Conservation (phyloP, 30 jellyfish, hydroid and myxozoan species). For the Aurelia sp. region DNA sequence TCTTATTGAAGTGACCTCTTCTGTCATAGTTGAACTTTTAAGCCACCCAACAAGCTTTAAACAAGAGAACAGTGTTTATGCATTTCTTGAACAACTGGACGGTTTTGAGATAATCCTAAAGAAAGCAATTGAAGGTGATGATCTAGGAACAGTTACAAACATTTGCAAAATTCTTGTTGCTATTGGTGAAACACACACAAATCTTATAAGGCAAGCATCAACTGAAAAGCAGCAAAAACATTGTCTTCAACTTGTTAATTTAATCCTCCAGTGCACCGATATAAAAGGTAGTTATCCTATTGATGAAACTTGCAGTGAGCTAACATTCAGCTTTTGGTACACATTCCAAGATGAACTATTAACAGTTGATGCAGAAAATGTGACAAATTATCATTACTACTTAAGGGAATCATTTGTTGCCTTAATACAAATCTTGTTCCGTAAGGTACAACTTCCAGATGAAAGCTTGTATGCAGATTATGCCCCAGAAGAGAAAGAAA, state of each 20-base stretch:
- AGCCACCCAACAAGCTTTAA: constrained; percentile 81
- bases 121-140: constrained; percentile 42
- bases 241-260: constrained; percentile 57
- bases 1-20: constrained; percentile 39
- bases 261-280: constrained; percentile 68
- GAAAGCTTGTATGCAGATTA: constrained; percentile 40
- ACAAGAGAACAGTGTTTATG: constrained; percentile 68
- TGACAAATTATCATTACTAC: constrained; percentile 57
- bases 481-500: constrained; percentile 82
- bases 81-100: constrained; percentile 56
- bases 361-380: constrained; percentile 40
- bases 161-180: constrained; percentile 66
- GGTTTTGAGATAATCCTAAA: constrained; percentile 49
- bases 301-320: constrained; percentile 89
- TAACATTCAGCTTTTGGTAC: constrained; percentile 90
- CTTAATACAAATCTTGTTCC: constrained; percentile 63
- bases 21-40: constrained; percentile 67
- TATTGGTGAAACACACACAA: constrained; percentile 84
- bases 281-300: constrained; percentile 76
- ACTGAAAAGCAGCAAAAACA: constrained; percentile 62
- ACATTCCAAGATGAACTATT: constrained; percentile 83
- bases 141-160: constrained; percentile 47
- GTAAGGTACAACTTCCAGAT: constrained; percentile 74
- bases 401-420: constrained; percentile 71
- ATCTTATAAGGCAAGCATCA: constrained; percentile 60